phyloP scores from a whole-genome alignment of 2,888 invertebrate genomes.

The Pediacus dermestoides region DNA sequence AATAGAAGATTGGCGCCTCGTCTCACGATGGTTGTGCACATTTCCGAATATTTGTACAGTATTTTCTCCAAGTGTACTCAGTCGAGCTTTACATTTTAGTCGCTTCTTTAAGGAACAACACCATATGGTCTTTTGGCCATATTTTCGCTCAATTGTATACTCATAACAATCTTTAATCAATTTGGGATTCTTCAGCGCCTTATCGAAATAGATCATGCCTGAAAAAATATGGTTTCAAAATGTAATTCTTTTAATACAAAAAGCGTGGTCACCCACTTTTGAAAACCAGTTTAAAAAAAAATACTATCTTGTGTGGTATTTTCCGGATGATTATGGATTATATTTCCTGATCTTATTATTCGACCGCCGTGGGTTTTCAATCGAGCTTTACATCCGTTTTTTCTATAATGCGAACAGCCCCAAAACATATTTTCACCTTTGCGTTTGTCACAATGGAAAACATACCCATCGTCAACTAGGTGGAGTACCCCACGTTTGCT shows the following conservation, averaged over 20 bases:
- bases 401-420: slow-evolving; percentile 27
- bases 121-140: slow-evolving; percentile 27
- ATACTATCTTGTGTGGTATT: no score
- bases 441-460: slow-evolving; percentile 24
- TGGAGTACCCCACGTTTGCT: slow-evolving; percentile 20
- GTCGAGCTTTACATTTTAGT: slow-evolving; percentile 22
- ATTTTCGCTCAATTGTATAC: slow-evolving; percentile 25
- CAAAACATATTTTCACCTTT: slow-evolving; percentile 25
- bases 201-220: slow-evolving; percentile 27
- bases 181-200: slow-evolving; percentile 29
- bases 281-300: no score
- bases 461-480: slow-evolving; percentile 21
- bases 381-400: slow-evolving; percentile 27
- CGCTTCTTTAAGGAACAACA: slow-evolving; percentile 27
- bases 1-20: no score
- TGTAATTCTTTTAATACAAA: slow-evolving; percentile 10
- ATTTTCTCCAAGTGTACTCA: no score
- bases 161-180: slow-evolving; percentile 27
- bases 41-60: no score
- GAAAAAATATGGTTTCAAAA: slow-evolving; percentile 18
- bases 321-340: slow-evolving; percentile 25
- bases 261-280: no score
- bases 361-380: slow-evolving; percentile 20
- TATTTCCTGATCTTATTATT: slow-evolving; percentile 15
- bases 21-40: no score